A percentile compares a stretch with the other conserved stretches of the same genome.
These are phyloP conservation scores for Pandemis corylana DNA, from an alignment of 2,888 invertebrate species.

Conservation along the genomic window DNA sequence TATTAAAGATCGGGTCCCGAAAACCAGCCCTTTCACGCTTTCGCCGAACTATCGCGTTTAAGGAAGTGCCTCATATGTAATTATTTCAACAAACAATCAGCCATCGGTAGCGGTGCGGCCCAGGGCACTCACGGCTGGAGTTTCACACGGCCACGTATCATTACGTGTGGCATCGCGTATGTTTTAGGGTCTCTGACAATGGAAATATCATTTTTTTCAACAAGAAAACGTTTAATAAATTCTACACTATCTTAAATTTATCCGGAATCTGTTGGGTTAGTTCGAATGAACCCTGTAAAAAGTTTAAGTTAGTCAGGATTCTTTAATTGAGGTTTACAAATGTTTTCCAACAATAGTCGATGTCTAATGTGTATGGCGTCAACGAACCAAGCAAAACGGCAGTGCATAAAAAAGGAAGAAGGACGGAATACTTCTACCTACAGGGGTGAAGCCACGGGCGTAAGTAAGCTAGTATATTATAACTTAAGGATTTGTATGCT, in stretches of 20 bases:
- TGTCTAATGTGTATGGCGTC: no score
- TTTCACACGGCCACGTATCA: conserved; percentile 38
- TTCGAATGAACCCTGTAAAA: not conserved
- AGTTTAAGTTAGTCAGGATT: no score
- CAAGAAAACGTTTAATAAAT: not conserved
- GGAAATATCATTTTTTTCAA: not conserved
- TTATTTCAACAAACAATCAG: conserved; percentile 49
- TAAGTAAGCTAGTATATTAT: no score
- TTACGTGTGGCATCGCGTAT: conserved; percentile 28
- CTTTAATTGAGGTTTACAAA: no score
- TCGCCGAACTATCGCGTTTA: conserved; percentile 26
- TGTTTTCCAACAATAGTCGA: no score
- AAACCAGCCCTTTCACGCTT: conserved; percentile 1
- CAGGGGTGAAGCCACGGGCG: no score
- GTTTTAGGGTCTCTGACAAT: conserved; percentile 33
- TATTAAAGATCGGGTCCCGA: not conserved
- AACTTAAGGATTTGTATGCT: no score
- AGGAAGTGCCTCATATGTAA: conserved; percentile 39
- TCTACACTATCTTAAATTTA: no score
- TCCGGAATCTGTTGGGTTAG: no score
- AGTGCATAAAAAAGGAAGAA: no score
- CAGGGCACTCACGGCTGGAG: conserved; percentile 68
- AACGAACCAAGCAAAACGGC: no score
- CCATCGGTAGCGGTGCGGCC: conserved; percentile 79
- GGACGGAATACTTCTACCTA: no score